Evolutionary conservation across 2,888 invertebrate species (phyloP), one percentile per base, ranked within the genome.

Genomic region (Nowickia ferox): DNA sequence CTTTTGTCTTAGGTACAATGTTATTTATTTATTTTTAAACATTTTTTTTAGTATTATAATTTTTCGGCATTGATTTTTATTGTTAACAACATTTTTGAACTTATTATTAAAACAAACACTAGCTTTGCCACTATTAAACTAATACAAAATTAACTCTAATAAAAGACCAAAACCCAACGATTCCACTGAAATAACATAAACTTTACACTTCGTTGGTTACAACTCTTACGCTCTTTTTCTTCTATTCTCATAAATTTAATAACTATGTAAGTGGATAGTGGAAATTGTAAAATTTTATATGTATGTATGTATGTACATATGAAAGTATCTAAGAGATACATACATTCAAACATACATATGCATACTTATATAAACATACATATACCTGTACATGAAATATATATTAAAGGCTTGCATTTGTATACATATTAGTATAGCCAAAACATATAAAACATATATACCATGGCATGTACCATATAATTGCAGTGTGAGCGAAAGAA

Each of bases 171-270:
- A 38, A 82, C 82, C 68, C 51, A 68, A 78, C 42, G 63, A 82
- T 66, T 38, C 19, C 53, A 63, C 61, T n/a, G 38, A 69, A 30
- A 80, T 59, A 83, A 74, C 66, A 10, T 48, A 40, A 83, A 83
- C 82, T 79, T 86, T 61, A 79, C 86, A 83, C 71, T 86, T 76
- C 75, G 75, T 3, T 83, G 71, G 83, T 79, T 83, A 79, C 83
- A 79, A 75, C 77, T 42, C 11, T 42, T 69, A 38, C 48, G 30
- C 74, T 74, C 30, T 30, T 30, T 30, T 30, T 4, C 15, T 48
- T 48, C 46, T 13, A 48, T 48, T 48, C 46, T 48, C 46, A 13
- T n/a, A 13, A 48, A 48, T 48, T 48, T 48, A 13, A 15, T 48
- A 15, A 48, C 11, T 48, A 48, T 15, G 15, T 48, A 13, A 15